Evolutionary conservation across 1,140 invertebrate species (phyloP).

Genomic region (Glossosoma conforme): DNA sequence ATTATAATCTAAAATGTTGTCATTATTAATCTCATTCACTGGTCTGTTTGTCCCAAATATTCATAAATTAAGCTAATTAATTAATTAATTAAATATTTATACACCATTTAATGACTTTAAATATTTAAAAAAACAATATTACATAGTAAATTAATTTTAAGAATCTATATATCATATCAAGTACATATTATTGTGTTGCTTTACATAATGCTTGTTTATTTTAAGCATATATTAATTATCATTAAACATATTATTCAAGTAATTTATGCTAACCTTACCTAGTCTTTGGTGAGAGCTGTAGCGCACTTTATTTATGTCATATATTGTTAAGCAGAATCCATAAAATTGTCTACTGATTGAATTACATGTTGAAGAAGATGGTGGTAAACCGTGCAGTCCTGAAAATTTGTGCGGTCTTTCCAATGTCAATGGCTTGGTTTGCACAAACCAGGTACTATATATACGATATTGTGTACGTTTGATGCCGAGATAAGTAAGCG

Average conservation of each 20-base stretch:
- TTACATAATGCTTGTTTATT: background rate
- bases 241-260: too few relatives aligned
- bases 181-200: background rate
- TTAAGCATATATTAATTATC: background rate
- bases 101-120: background rate
- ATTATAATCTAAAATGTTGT: background rate
- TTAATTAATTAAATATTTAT: background rate
- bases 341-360: background rate
- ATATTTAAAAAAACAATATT: background rate
- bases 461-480: background rate
- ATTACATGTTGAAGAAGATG: background rate
- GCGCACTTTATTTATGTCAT: background rate
- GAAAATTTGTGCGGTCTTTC: background rate
- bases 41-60: background rate
- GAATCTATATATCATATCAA: background rate
- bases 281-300: too few relatives aligned
- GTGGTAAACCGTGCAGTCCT: background rate
- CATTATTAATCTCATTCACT: background rate
- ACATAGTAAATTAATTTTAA: background rate
- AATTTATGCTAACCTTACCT: too few relatives aligned
- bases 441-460: background rate
- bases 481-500: too few relatives aligned
- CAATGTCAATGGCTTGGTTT: background rate
- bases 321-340: background rate
- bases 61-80: background rate